phyloP scores from a whole-genome alignment of 2,797 vertebrate genomes.

The Anguilla obscura region DNA sequence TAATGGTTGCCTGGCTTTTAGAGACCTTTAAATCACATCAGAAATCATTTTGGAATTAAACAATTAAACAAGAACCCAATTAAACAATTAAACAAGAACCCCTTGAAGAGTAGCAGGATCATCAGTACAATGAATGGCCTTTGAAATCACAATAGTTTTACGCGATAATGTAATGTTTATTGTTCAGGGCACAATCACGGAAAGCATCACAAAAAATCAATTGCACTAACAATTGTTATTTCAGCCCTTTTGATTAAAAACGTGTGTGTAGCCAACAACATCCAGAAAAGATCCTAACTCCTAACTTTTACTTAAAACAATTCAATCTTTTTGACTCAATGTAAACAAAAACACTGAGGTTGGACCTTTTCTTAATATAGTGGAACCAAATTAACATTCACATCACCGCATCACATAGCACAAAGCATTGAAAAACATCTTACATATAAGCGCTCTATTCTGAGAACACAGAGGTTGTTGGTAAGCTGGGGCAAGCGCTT shows the following conservation, averaged over 20 bases:
- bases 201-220: background rate
- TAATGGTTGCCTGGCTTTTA: background rate
- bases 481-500: too few species aligned
- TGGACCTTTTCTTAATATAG: too few species aligned
- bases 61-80: background rate
- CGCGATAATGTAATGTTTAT: background rate
- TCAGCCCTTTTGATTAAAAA: background rate
- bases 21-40: constrained; percentile 4
- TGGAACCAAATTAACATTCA: background rate
- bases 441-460: background rate
- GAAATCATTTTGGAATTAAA: constrained; percentile 19
- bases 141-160: background rate
- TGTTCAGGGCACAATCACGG: background rate
- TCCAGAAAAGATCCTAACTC: background rate
- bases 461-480: too few species aligned
- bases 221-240: background rate
- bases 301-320: too few species aligned
- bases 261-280: background rate
- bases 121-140: too few species aligned
- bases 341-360: too few species aligned
- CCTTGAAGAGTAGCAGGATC: background rate
- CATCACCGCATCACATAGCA: background rate
- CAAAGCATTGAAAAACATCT: background rate
- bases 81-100: background rate
- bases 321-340: too few species aligned